phyloP scores from a whole-genome alignment of 2,113 vertebrate species.

The Caranx melampygus region DNA sequence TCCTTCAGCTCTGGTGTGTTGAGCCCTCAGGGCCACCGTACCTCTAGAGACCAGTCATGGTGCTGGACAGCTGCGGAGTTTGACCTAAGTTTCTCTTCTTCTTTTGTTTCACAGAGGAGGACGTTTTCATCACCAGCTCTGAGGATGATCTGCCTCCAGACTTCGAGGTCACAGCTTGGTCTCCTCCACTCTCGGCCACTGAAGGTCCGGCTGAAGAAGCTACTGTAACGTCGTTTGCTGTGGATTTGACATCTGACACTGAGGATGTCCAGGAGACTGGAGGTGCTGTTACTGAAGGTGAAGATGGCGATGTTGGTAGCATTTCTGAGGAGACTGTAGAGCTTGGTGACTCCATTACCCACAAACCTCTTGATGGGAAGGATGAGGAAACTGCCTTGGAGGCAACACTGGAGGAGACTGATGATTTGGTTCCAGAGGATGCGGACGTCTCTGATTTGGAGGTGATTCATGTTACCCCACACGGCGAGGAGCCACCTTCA shows the following conservation, averaged over 20 bases:
- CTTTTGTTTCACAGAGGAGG: constrained; percentile 16
- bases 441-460: constrained; percentile 9
- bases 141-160: neutral
- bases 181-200: neutral
- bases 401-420: neutral
- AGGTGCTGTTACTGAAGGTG: neutral
- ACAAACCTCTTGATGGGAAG: constrained; percentile 5
- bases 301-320: neutral
- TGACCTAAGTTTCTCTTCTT: neutral
- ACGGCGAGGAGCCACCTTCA: constrained; percentile 38
- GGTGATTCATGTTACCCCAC: constrained; percentile 12
- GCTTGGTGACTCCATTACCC: constrained; percentile 5
- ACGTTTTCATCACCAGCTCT: neutral
- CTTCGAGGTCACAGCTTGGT: constrained; percentile 5
- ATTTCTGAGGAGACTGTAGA: constrained; percentile 24
- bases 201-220: neutral
- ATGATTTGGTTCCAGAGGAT: constrained; percentile 7
- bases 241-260: constrained; percentile 18
- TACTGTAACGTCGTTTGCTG: neutral
- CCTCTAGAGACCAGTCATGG: too few relatives aligned
- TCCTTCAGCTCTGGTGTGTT: too few relatives aligned
- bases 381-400: constrained; percentile 13
- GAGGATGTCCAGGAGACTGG: neutral
- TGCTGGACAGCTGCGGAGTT: neutral
- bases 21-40: too few relatives aligned